These are phyloP conservation scores for Scyliorhinus canicula DNA, from an alignment of 2,797 vertebrate genomes.

Conservation along the genomic window DNA sequence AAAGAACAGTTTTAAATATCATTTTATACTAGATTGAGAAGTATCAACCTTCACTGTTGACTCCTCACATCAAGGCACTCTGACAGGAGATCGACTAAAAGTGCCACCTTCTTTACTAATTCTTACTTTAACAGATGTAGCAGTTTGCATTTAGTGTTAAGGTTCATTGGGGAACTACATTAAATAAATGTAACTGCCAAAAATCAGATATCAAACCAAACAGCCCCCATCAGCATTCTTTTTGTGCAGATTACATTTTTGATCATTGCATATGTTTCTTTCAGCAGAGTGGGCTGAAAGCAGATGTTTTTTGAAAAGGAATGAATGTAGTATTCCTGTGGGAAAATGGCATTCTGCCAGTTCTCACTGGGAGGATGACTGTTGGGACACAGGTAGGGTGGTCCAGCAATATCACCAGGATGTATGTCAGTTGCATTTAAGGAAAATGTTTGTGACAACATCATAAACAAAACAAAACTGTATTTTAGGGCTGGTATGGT, in stretches of 20 bases:
- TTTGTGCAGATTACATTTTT: neutral
- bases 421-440: neutral
- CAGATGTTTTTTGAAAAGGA: slow-evolving; percentile 17
- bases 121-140: neutral
- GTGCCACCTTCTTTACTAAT: neutral
- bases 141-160: neutral
- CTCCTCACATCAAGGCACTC: neutral
- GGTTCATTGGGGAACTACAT: neutral
- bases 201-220: neutral
- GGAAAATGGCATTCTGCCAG: neutral
- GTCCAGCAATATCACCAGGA: neutral
- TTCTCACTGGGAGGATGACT: slow-evolving; percentile 3
- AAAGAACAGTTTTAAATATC: neutral
- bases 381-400: slow-evolving; percentile 11
- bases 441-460: neutral
- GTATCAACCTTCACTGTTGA: neutral
- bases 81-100: neutral
- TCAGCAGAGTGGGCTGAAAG: neutral
- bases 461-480: neutral
- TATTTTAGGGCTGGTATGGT: neutral
- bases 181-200: neutral
- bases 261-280: neutral
- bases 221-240: neutral
- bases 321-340: neutral
- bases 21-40: neutral